Base-by-base conservation (phyloP, 2,113 vertebrate species). In the Chinchilla lanigera region DNA sequence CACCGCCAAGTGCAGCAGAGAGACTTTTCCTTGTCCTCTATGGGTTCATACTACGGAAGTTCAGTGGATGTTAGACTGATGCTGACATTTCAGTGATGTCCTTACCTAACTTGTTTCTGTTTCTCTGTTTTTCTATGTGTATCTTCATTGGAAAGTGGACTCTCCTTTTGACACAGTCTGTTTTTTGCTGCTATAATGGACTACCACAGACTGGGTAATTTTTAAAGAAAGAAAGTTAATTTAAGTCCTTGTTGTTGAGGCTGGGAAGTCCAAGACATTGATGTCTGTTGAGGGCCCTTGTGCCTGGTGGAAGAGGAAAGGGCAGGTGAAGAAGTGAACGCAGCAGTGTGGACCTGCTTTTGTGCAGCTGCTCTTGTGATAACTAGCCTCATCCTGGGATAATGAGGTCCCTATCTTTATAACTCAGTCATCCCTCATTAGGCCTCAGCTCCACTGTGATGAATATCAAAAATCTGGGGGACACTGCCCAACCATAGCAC, bases 31-130 rank as follows among this genome's bases (percentile, higher is more conserved):
- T 75, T 63, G 80, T 69, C 30, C 13, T 17, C 33, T 2, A 4
- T 38, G 7, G 16, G 24, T 20, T 80, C 35, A 38, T 22, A 5
- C 5, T 0, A 44, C 19, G 63, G 38, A 52, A 83, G 30, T 91
- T 30, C 2, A 50, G 19, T 28, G 20, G 26, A 4, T 5, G 3
- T 69, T 22, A 50, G 63, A 47, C 78, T 0, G 0, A 0, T 17
- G 24, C 3, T 52, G 14, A 22, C 61, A 35, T 41, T 85, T 71
- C 90, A 38, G 35, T 60, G 86, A 65, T 14, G n/a, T 16, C 47
- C 58, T 94, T 35, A 38, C 6, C 33, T 83, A 28, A n/a, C 52
- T 80, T 82, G 22, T 61, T 81, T 75, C n/a, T 86, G 13, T 56
- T 26, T 75, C 52, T 61, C 52, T 69, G 7, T 58, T 93, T 86